Conservation (phyloP, 2,888 invertebrate genomes). For the Unio pictorum region DNA sequence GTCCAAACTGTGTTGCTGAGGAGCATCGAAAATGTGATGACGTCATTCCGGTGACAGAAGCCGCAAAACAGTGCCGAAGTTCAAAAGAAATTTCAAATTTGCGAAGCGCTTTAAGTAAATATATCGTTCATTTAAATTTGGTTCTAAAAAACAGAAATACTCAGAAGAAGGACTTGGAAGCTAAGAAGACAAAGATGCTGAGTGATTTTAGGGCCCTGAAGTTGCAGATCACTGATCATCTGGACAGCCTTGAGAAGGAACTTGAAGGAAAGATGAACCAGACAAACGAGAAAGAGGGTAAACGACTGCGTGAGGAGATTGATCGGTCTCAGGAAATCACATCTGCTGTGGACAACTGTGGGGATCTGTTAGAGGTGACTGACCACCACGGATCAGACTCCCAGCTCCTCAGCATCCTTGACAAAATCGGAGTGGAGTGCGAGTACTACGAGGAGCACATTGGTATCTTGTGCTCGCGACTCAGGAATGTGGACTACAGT, state of each 20-base stretch:
- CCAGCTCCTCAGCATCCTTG: conserved; percentile 32
- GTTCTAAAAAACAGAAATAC: conserved; percentile 31
- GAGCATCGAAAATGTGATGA: conserved; percentile 40
- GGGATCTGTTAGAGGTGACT: conserved; percentile 27
- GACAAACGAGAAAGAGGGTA: conserved; percentile 39
- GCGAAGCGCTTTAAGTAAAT: conserved; percentile 30
- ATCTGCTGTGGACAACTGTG: conserved; percentile 35
- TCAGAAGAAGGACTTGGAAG: conserved; percentile 33
- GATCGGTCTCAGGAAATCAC: conserved; percentile 33
- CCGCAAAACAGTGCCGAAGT: conserved; percentile 26
- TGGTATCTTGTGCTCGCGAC: conserved; percentile 25
- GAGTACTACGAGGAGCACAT: conserved; percentile 45
- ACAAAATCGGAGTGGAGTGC: conserved; percentile 35
- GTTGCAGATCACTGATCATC: conserved; percentile 34
- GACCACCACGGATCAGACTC: conserved; percentile 42
- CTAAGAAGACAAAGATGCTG: conserved; percentile 34
- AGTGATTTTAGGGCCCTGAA: conserved; percentile 38
- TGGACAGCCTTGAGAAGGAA: conserved; percentile 46
- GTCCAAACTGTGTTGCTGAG: conserved; percentile 39
- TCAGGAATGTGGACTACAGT: conserved; percentile 38
- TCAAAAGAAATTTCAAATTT: conserved; percentile 27
- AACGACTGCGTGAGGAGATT: conserved; percentile 36
- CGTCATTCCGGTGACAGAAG: conserved; percentile 31
- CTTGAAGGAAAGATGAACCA: conserved; percentile 35
- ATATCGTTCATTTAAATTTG: conserved; percentile 30